Evolutionary conservation across 2,888 invertebrate species (phyloP), one percentile per base, ranked within the genome.

Genomic region (Abrostola triplasia): DNA sequence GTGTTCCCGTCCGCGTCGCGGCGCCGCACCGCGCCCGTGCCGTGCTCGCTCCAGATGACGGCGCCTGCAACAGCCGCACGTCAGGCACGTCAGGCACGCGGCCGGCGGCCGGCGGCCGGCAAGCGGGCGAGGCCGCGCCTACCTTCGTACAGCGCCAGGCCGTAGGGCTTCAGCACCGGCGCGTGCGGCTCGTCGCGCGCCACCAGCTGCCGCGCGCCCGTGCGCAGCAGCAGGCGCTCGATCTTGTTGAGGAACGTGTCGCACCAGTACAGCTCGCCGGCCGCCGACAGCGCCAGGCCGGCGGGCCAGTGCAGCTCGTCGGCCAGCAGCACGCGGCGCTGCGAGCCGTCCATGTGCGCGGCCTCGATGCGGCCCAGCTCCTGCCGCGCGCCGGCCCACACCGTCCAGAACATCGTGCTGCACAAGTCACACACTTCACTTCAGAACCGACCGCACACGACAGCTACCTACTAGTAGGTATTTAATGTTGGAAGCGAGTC

Each of bases 311-410:
- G 95, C 69, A 97, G 91, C 44, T 91, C 90, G 0, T 81, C 76
- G 66, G 85, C 89, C 10, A 97, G 88, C 74, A 97, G 93, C 58
- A 91, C 84, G 80, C 93, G 94, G 55, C 96, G 94, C 78, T 95
- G 93, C 1, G 95, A 90, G 10, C 98, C 98, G 90, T 98, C 97
- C 97, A 98, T 96, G 93, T 95, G 95, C 35, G 97, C 96, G 49
- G 95, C 92, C 87, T 96, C 96, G 76, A 98, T 96, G 72, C 95
- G 95, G 8, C 96, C 96, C 57, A 87, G 64, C 88, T 51, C 88
- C 57, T 87, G 82, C 77, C 78, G 59, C 83, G 88, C 76, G 76
- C 90, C 89, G 36, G 95, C 94, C 97, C 97, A 98, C 85, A 96
- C 96, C 0, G 96, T 94, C 97, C 97, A 98, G 92, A 96, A 98